Evolutionary conservation across 1,140 invertebrate species (phyloP).

Genomic region (Ceratina japonica): DNA sequence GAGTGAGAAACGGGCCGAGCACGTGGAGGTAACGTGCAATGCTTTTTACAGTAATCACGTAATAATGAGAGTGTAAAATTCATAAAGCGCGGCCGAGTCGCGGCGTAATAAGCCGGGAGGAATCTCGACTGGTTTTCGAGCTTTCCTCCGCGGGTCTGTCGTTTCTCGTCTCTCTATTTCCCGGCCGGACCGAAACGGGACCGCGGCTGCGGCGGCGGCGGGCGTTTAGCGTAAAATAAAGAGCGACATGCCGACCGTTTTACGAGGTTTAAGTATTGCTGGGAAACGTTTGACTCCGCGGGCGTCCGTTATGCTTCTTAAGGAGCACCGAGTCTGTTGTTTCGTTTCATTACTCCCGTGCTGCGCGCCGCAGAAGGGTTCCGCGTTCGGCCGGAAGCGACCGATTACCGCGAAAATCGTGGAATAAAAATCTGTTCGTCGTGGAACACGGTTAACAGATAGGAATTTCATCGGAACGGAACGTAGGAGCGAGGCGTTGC

Average conservation of each 20-base stretch:
- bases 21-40: conserved; percentile 4
- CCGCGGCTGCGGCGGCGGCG: background rate
- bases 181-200: background rate
- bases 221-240: conserved; percentile 39
- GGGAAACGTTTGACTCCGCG: conserved; percentile 38
- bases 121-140: conserved; percentile 17
- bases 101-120: conserved; percentile 4
- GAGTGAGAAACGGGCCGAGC: background rate
- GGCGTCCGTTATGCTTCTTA: conserved; percentile 44
- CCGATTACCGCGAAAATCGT: conserved; percentile 11
- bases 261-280: conserved; percentile 46
- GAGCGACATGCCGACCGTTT: conserved; percentile 43
- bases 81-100: conserved; percentile 40
- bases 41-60: conserved; percentile 58
- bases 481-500: background rate
- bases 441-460: background rate
- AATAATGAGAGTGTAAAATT: conserved; percentile 60
- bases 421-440: background rate
- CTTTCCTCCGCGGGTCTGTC: background rate
- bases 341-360: conserved; percentile 39
- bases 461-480: too few species aligned
- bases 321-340: conserved; percentile 36
- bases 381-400: conserved; percentile 21
- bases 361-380: background rate
- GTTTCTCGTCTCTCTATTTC: background rate